phyloP scores from a whole-genome alignment of 2,797 vertebrate genomes.

The Hoplostethus mediterraneus region DNA sequence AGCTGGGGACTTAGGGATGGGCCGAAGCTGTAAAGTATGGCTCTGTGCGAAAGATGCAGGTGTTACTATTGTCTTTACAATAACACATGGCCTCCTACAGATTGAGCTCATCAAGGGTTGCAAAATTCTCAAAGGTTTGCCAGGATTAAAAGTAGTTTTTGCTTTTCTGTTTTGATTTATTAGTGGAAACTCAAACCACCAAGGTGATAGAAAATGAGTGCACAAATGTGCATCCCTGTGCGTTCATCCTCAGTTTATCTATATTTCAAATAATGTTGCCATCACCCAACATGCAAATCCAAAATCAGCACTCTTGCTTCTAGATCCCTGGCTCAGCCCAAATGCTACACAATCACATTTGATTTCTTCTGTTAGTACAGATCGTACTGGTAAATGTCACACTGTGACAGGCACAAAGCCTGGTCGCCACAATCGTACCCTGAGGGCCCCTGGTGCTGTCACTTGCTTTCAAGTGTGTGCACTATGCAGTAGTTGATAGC shows the following conservation, averaged over 20 bases:
- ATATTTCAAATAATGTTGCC: constrained; percentile 23
- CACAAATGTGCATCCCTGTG: background rate
- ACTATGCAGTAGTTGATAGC: constrained; percentile 58
- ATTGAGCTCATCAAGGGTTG: constrained; percentile 17
- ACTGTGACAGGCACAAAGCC: constrained; percentile 76
- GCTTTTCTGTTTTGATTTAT: constrained; percentile 12
- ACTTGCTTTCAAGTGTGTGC: constrained; percentile 76
- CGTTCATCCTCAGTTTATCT: background rate
- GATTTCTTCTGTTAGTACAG: constrained; percentile 73
- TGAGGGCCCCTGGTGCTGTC: constrained; percentile 72
- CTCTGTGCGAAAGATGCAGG: constrained; percentile 55
- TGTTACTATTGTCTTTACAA: constrained; percentile 71
- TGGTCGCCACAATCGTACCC: constrained; percentile 71
- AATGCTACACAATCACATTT: constrained; percentile 81
- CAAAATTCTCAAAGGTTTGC: constrained; percentile 44
- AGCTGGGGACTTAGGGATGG: constrained; percentile 15
- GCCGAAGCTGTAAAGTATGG: constrained; percentile 49
- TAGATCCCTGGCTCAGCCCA: constrained; percentile 42
- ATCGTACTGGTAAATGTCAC: constrained; percentile 86
- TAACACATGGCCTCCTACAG: constrained; percentile 29
- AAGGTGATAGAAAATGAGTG: background rate
- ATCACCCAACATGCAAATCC: constrained; percentile 4
- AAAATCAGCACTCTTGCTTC: constrained; percentile 56
- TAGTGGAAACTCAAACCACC: background rate
- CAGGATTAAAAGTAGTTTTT: constrained; percentile 24